A percentile compares a stretch with the other conserved stretches of the same genome.
phyloP scores from a whole-genome alignment of 2,113 vertebrate genomes.

The Ciconia stormi region DNA sequence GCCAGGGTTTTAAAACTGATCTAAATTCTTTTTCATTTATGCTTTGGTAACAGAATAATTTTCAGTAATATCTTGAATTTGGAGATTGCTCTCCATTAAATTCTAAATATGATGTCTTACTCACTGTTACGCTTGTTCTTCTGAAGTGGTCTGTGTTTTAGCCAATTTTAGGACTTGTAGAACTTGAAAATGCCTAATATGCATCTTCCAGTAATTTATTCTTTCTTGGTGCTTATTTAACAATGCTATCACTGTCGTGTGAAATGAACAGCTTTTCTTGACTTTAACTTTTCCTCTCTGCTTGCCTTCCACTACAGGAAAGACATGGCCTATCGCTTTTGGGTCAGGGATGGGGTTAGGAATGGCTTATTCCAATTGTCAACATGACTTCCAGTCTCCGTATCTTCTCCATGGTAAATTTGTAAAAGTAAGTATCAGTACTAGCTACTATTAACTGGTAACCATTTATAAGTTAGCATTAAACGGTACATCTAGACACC shows the following conservation, averaged over 20 bases:
- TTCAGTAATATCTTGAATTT: background rate
- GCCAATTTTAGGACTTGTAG: background rate
- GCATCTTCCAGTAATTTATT: background rate
- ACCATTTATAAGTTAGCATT: background rate
- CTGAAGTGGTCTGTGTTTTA: background rate
- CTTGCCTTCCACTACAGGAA: slow-evolving; percentile 72
- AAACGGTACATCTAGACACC: background rate
- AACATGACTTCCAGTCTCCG: slow-evolving; percentile 87
- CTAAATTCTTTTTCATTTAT: background rate
- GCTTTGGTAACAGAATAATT: background rate
- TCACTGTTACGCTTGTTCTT: background rate
- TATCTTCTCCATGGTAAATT: slow-evolving; percentile 86
- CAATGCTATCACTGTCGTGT: background rate
- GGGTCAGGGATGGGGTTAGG: slow-evolving; percentile 88
- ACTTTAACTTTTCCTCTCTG: background rate
- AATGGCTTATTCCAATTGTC: slow-evolving; percentile 92
- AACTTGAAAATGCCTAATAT: background rate
- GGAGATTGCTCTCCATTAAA: background rate
- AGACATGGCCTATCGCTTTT: slow-evolving; percentile 86
- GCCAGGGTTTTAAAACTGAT: background rate
- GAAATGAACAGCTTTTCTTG: background rate
- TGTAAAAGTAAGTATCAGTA: slow-evolving; percentile 81
- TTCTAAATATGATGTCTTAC: background rate
- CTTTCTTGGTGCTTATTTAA: background rate
- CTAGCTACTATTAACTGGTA: background rate